Percentiles rank a stretch among this genome's conserved stretches.
These are phyloP conservation scores for Ochropacha duplaris DNA, from an alignment of 2,888 invertebrate genomes.

Conservation along the genomic window DNA sequence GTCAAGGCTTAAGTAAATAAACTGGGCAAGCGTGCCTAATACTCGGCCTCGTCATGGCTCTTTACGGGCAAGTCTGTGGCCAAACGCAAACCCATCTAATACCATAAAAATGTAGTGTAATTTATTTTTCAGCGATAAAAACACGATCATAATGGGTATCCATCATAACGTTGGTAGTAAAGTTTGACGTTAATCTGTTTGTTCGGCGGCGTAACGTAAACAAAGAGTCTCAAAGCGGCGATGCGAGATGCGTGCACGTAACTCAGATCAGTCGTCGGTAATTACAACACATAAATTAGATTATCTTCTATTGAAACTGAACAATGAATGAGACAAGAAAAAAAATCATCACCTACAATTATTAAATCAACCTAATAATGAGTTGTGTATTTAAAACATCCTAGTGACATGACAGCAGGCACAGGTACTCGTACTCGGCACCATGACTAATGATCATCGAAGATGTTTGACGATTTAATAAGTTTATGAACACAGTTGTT, in stretches of 20 bases:
- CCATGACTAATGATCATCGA: background rate
- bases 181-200: constrained; percentile 25
- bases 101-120: background rate
- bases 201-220: constrained; percentile 12
- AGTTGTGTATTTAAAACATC: constrained; percentile 5
- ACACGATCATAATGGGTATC: constrained; percentile 15
- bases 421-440: too few species aligned
- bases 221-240: constrained; percentile 12
- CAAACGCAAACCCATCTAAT: too few species aligned
- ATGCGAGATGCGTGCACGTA: constrained; percentile 15
- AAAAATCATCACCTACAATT: constrained; percentile 15
- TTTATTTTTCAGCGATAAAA: constrained; percentile 14
- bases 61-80: too few species aligned
- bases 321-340: constrained; percentile 21
- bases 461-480: background rate
- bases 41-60: too few species aligned
- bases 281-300: constrained; percentile 8
- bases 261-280: constrained; percentile 11
- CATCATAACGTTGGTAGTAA: constrained; percentile 21
- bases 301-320: constrained; percentile 18
- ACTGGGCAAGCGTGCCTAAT: too few species aligned
- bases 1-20: too few species aligned
- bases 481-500: constrained; percentile 11
- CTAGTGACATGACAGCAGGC: background rate
- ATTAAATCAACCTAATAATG: constrained; percentile 23